Base-by-base conservation (phyloP, 2,888 invertebrate genomes). In the Stramonita haemastoma region DNA sequence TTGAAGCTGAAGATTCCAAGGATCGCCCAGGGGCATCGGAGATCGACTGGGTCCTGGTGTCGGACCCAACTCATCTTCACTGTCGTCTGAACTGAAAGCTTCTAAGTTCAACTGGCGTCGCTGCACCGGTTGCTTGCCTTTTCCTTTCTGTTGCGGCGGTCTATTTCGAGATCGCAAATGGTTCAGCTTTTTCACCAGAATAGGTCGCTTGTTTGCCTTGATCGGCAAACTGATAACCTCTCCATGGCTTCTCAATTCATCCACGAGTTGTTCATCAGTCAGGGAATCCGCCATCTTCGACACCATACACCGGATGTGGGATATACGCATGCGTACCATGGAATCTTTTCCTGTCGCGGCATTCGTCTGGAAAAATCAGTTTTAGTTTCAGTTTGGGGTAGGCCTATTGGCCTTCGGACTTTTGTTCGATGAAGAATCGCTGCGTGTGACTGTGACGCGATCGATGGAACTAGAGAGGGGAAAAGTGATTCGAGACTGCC, bases 261-360 rank as follows among this genome's bases (percentile, higher is more conserved):
- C 91, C 19, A 90, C 93, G 85, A 94, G 92, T 87, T 93, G 92
- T 73, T 90, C 88, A 90, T 94, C 94, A 85, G 92, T 92, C 87
- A 94, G 89, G 90, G 93, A 93, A 88, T 93, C 94, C 93, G 94
- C 94, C 94, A 94, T 94, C 90, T 93, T 93, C 36, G 77, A 86
- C 26, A 86, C 83, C 87, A 57, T 88, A 70, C 86, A 56, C 87
- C 88, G 87, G 90, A 86, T 56, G 36, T 81, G 17, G 1, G 13
- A n/a, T 29, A n/a, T 46, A 34, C 86, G 88, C 89, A 86, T 86
- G 88, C 81, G 85, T 77, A 8, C 11, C 22, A 57, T 34, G 46
- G 66, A 77, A 22, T 88, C 84, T 79, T 36, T 84, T 57, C 85
- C 86, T 86, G 60, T 22, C 66, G 46, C 13, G 0, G 73, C 73